These are phyloP conservation scores for Caenorhabditis zanzibari DNA, from an alignment of 2,888 invertebrate genomes.

Conservation along the genomic window DNA sequence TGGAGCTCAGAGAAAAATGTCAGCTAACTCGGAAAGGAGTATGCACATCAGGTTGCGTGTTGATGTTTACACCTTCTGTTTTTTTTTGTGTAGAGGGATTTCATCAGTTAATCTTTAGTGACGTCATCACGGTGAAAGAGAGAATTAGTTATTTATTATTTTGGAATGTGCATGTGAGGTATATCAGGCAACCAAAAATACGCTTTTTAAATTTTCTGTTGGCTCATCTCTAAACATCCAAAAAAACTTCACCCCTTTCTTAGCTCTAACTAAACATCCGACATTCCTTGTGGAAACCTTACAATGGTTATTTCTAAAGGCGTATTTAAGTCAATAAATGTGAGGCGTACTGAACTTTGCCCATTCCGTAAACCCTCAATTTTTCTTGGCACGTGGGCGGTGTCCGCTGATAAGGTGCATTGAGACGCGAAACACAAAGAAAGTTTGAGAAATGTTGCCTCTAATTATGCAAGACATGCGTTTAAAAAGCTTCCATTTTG, in stretches of 20 bases:
- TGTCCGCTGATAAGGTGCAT: constrained; percentile 49
- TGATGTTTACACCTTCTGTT: background rate
- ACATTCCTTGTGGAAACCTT: background rate
- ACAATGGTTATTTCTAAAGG: background rate
- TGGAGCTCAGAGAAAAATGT: constrained; percentile 30
- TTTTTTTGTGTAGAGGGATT: background rate
- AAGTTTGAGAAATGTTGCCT: constrained; percentile 33
- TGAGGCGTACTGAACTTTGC: constrained; percentile 50
- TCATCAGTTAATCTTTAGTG: background rate
- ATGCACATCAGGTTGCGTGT: constrained; percentile 49
- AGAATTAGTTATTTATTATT: no score
- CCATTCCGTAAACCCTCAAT: constrained; percentile 4
- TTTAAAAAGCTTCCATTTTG: no score
- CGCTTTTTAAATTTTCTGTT: no score
- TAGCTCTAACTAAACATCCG: background rate
- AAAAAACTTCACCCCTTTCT: no score
- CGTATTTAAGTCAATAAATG: constrained; percentile 14
- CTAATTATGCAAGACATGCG: constrained; percentile 56
- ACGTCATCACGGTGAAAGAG: background rate
- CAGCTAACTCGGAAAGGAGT: constrained; percentile 44
- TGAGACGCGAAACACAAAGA: constrained; percentile 8
- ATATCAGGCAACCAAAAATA: no score
- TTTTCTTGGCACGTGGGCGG: constrained; percentile 16
- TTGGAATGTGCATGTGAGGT: no score
- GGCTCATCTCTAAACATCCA: no score